Conservation (phyloP, 2,888 invertebrate species). For the Cosmia pyralina region DNA sequence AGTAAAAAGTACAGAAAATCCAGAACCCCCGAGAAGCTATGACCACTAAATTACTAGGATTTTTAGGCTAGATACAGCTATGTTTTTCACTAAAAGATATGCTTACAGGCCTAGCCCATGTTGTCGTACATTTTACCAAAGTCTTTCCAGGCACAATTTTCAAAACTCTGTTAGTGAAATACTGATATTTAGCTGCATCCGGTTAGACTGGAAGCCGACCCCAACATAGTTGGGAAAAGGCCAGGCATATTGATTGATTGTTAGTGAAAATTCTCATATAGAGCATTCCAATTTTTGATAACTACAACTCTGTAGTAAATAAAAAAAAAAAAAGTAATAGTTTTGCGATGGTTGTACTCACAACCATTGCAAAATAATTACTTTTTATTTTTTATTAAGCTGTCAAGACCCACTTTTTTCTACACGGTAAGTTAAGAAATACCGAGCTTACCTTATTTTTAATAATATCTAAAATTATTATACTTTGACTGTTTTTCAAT, state of each 20-base stretch:
- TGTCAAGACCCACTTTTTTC: background rate
- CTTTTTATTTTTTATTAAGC: fast-evolving
- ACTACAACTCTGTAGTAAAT: no score
- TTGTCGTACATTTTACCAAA: background rate
- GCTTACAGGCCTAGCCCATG: background rate
- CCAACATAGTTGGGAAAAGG: no score
- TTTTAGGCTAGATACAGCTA: constrained; percentile 27
- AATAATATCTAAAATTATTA: no score
- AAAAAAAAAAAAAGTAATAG: no score
- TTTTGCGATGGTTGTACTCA: no score
- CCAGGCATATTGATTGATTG: no score
- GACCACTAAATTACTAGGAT: constrained; percentile 31
- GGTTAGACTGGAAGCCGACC: no score
- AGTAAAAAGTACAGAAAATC: constrained; percentile 28
- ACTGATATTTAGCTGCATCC: no score
- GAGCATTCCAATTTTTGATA: background rate
- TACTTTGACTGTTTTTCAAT: background rate
- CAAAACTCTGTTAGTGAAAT: background rate
- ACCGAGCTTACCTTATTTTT: background rate
- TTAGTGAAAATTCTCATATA: no score
- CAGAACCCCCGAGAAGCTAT: constrained; percentile 2
- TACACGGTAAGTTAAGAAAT: background rate
- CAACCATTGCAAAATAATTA: background rate
- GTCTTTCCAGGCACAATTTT: background rate
- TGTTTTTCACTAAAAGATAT: constrained; percentile 4